phyloP scores from a whole-genome alignment of 1,140 invertebrate genomes.

The Monochamus saltuarius region DNA sequence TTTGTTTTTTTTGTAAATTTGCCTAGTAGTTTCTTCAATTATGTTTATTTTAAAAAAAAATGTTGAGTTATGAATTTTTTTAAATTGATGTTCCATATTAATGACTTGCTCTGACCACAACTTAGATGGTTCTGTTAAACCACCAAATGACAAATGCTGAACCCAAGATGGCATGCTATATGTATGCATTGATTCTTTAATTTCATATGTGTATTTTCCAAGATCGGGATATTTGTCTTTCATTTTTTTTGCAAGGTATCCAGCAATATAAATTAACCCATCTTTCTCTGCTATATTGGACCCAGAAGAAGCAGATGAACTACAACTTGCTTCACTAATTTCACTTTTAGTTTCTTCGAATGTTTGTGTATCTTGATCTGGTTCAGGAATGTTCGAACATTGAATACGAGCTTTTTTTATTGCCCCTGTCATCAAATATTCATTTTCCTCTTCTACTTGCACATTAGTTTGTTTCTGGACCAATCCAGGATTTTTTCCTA shows the following conservation, averaged over 20 bases:
- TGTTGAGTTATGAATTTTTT: conserved; percentile 1
- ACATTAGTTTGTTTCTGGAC: too few species aligned
- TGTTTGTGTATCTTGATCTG: too few species aligned
- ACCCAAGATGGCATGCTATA: not conserved
- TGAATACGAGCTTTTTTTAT: too few species aligned
- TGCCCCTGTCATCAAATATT: too few species aligned
- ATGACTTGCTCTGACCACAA: not conserved
- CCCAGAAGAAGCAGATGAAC: too few species aligned
- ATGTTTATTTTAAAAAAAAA: not conserved
- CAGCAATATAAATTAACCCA: conserved; percentile 11
- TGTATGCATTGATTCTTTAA: not conserved
- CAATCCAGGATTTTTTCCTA: too few species aligned
- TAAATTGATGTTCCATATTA: conserved; percentile 9
- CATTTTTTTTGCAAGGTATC: conserved; percentile 4
- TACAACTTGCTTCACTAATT: too few species aligned
- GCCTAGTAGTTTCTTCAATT: not conserved
- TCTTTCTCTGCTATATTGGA: conserved; percentile 4
- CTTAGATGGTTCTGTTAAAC: conserved; percentile 8
- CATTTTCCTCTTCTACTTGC: too few species aligned
- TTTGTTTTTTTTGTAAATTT: not conserved
- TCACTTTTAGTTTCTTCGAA: too few species aligned
- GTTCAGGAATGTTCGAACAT: too few species aligned
- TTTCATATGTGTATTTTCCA: conserved; percentile 1
- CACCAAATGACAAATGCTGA: conserved; percentile 11
- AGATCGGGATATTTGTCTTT: not conserved